A percentile compares a stretch with the other conserved stretches of the same genome.
Evolutionary conservation across 2,113 vertebrate species (phyloP).

Genomic region (Reinhardtius hippoglossoides): DNA sequence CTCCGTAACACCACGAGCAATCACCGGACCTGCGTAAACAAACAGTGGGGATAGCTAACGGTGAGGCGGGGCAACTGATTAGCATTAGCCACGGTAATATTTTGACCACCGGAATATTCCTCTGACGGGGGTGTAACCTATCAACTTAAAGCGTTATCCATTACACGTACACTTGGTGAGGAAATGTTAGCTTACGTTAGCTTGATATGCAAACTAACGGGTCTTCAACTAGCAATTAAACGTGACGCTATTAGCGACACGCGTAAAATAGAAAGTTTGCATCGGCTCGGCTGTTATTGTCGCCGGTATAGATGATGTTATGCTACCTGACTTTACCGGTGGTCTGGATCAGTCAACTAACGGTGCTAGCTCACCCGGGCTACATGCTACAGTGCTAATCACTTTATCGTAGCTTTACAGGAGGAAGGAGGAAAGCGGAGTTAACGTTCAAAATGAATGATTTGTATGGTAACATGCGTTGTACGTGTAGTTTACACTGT

Average conservation of each 20-base stretch:
- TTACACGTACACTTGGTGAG: background rate
- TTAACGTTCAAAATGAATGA: background rate
- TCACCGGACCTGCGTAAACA: conserved; percentile 31
- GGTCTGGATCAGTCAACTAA: conserved; percentile 20
- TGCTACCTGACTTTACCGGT: background rate
- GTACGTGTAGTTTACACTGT: background rate
- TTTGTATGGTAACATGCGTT: background rate
- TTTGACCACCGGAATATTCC: background rate
- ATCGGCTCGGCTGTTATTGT: background rate
- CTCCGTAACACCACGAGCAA: background rate
- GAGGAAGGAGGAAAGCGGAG: background rate
- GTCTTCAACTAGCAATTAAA: too few species aligned
- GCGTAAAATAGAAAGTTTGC: background rate
- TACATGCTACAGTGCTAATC: conserved; percentile 40
- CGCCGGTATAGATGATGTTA: background rate
- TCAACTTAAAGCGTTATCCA: background rate
- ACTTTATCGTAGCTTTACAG: conserved; percentile 17
- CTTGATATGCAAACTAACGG: background rate
- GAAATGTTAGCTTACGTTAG: conserved; percentile 28
- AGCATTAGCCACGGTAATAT: background rate
- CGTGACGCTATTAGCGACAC: background rate
- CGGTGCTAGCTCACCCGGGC: conserved; percentile 24
- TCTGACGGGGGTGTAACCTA: background rate
- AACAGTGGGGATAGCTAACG: background rate
- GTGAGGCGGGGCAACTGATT: background rate